phyloP scores from a whole-genome alignment of 2,888 invertebrate species.

The Acronicta psi region DNA sequence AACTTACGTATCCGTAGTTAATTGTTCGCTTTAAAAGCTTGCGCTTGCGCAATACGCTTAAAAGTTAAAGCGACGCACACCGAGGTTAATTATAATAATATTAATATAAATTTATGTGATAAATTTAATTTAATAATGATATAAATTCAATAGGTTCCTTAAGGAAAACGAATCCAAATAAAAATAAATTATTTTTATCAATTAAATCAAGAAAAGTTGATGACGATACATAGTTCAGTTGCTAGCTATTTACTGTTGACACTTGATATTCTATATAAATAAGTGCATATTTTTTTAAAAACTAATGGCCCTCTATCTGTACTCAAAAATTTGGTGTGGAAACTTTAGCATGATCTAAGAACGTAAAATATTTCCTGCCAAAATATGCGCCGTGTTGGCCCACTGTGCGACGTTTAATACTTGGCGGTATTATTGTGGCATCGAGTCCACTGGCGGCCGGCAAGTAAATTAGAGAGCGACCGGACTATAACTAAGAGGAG shows the following conservation, averaged over 20 bases:
- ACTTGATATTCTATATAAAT: too few relatives aligned
- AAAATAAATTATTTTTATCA: too few relatives aligned
- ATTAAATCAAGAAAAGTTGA: too few relatives aligned
- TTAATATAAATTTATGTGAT: too few relatives aligned
- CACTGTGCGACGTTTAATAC: slow-evolving; percentile 62
- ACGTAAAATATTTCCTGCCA: neutral
- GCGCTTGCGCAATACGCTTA: slow-evolving; percentile 44
- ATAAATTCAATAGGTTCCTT: too few relatives aligned
- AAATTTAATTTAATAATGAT: too few relatives aligned
- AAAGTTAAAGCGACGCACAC: slow-evolving; percentile 55
- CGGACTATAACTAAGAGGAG: slow-evolving; percentile 84
- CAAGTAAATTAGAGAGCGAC: slow-evolving; percentile 86
- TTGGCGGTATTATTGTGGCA: slow-evolving; percentile 73
- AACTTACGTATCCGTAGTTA: slow-evolving; percentile 36
- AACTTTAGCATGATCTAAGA: neutral
- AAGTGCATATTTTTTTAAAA: neutral
- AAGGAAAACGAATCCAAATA: too few relatives aligned
- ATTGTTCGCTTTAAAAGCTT: slow-evolving; percentile 44
- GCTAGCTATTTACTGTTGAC: too few relatives aligned
- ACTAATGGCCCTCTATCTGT: neutral
- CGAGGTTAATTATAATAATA: too few relatives aligned
- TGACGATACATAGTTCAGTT: too few relatives aligned
- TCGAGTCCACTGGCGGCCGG: slow-evolving; percentile 73
- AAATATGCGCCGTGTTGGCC: slow-evolving; percentile 6
- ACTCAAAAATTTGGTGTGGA: neutral